Evolutionary conservation across 2,797 vertebrate species (phyloP).

Genomic region (Dendrocincla fuliginosa): DNA sequence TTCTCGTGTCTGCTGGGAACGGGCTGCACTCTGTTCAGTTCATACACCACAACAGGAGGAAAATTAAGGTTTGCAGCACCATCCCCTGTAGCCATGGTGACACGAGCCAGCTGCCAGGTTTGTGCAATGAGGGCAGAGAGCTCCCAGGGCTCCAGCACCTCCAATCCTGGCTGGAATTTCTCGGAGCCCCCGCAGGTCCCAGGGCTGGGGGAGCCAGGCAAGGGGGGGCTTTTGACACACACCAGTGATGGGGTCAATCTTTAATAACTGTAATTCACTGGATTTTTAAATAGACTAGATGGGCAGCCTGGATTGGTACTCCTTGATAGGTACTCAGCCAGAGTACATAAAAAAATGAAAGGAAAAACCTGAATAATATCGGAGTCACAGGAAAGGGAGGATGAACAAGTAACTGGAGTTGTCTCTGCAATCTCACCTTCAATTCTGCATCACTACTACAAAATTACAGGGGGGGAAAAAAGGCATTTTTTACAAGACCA

Average conservation of each 20-base stretch:
- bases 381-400: neutral
- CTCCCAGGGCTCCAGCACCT: neutral
- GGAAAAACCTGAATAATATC: accelerated
- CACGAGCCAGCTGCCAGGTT: neutral
- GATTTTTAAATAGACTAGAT: neutral
- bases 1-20: neutral
- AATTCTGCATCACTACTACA: neutral
- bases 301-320: neutral
- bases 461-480: neutral
- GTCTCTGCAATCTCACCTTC: neutral
- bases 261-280: neutral
- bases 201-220: neutral
- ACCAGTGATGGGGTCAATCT: accelerated
- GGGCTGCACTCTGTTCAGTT: neutral
- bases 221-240: neutral
- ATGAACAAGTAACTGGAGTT: neutral
- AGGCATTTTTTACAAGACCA: neutral
- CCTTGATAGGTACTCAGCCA: neutral
- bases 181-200: neutral
- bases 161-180: neutral
- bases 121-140: neutral
- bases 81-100: neutral
- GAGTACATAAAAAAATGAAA: accelerated
- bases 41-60: neutral
- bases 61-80: neutral